Evolutionary conservation across 2,797 vertebrate genomes (phyloP), one percentile per base, ranked within the genome.

Genomic region (Ammospiza maritima): DNA sequence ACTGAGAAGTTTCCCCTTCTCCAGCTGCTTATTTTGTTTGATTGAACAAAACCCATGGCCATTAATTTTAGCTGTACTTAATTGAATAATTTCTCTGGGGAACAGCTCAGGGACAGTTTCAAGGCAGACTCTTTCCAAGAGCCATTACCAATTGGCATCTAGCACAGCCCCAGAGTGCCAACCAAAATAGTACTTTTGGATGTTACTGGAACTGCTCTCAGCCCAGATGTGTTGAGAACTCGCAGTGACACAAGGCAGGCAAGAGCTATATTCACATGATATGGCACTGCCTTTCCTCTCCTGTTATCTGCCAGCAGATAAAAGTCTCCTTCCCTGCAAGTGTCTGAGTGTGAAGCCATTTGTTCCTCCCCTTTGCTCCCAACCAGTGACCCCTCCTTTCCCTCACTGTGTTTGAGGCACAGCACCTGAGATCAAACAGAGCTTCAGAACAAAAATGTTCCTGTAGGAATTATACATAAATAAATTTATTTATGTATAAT

Each of bases 41-140:
- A 97, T 97, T 98, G 96, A 98, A 98, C 94, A 97, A 98, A 98
- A 98, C 97, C 97, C 96, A 95, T 91, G 98, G 96, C 96, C 97
- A 98, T 98, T 98, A 98, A 98, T 98, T 98, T 98, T 98, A 97
- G 98, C 98, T 98, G 97, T 95, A 97, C 97, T 98, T 98, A 98
- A 98, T 98, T 98, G 97, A 98, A 98, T 98, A 98, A 99, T 98
- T 99, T 99, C 98, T 98, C 98, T 0, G 21, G 98, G 98, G 98
- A 98, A 98, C 97, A 96, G 97, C 96, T 98, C 96, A 96, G 97
- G 97, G 97, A 97, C 97, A 97, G 97, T 97, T 98, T 98, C 69
- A 96, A 96, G 95, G 96, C 96, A 96, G 97, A 66, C 96, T 93
- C 96, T 91, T 98, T 98, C 98, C 98, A 98, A 98, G 97, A 98